A percentile compares a stretch with the other conserved stretches of the same genome.
Conservation (phyloP, 1,140 invertebrate genomes). For the Bradysia coprophila region DNA sequence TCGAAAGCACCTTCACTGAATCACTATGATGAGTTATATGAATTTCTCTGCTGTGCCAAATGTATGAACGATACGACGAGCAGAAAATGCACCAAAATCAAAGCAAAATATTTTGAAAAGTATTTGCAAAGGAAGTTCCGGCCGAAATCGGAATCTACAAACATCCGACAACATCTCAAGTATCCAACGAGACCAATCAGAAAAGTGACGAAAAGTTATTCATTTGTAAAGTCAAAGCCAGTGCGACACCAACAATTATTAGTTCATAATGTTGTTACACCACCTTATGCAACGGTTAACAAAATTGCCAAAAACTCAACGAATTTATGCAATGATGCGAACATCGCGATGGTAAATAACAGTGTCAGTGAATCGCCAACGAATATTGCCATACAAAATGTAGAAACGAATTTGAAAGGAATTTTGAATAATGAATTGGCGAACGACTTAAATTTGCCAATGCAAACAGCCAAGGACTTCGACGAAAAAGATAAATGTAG, state of each 20-base stretch:
- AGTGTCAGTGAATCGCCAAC: not conserved
- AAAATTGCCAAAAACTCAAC: too few relatives aligned
- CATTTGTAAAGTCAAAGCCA: not conserved
- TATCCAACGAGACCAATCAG: not conserved
- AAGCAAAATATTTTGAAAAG: slow-evolving; percentile 3
- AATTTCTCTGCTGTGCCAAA: slow-evolving; percentile 23
- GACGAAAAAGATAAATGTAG: too few relatives aligned
- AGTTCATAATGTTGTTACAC: not conserved
- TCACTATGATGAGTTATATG: slow-evolving; percentile 16
- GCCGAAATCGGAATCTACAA: too few relatives aligned
- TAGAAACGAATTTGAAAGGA: not conserved
- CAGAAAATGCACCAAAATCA: slow-evolving; percentile 2
- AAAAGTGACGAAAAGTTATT: not conserved
- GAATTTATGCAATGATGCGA: too few relatives aligned
- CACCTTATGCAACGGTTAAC: not conserved
- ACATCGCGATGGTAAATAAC: not conserved
- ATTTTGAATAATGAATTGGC: not conserved
- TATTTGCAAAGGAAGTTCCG: not conserved
- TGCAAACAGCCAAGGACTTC: not conserved
- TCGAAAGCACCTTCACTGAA: slow-evolving; percentile 7
- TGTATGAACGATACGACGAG: slow-evolving; percentile 16
- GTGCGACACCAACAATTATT: not conserved
- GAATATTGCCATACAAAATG: not conserved
- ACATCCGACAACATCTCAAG: not conserved
- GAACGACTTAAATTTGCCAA: not conserved